Evolutionary conservation across 2,888 invertebrate species (phyloP).

Genomic region (Steinernema scapterisci): DNA sequence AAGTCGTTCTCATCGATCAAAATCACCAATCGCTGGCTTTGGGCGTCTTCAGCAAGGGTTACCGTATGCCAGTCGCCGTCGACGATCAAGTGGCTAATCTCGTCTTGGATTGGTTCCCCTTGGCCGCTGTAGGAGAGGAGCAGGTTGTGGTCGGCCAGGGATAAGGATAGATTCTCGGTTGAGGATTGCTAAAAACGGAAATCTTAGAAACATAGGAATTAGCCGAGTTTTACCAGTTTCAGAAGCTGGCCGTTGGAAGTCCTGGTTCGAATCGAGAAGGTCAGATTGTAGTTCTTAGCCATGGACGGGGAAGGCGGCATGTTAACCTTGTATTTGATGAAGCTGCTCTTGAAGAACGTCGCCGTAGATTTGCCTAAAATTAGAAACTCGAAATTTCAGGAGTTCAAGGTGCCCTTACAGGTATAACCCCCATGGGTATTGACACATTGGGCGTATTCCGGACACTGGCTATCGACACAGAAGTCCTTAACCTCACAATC

Average conservation of each 20-base stretch:
- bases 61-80: conserved; percentile 44
- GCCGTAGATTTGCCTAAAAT: conserved; percentile 48
- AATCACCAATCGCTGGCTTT: conserved; percentile 41
- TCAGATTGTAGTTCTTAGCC: conserved; percentile 37
- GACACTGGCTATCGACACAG: conserved; percentile 52
- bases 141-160: conserved; percentile 33
- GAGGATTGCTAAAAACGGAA: conserved; percentile 36
- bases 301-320: conserved; percentile 25
- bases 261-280: conserved; percentile 40
- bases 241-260: conserved; percentile 34
- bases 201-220: neutral
- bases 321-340: conserved; percentile 39
- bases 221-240: conserved; percentile 39
- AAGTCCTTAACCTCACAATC: conserved; percentile 55
- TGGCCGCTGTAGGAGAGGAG: conserved; percentile 38
- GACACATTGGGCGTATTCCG: conserved; percentile 49
- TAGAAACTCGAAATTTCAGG: neutral
- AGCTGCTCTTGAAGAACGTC: conserved; percentile 48
- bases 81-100: conserved; percentile 31
- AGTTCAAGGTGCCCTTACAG: conserved; percentile 36
- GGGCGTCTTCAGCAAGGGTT: conserved; percentile 35
- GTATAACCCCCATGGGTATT: conserved; percentile 55
- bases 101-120: conserved; percentile 33
- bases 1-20: conserved; percentile 34
- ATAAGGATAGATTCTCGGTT: conserved; percentile 38